Evolutionary conservation across 1,140 invertebrate species (phyloP).

Genomic region (Ylistrum balloti): DNA sequence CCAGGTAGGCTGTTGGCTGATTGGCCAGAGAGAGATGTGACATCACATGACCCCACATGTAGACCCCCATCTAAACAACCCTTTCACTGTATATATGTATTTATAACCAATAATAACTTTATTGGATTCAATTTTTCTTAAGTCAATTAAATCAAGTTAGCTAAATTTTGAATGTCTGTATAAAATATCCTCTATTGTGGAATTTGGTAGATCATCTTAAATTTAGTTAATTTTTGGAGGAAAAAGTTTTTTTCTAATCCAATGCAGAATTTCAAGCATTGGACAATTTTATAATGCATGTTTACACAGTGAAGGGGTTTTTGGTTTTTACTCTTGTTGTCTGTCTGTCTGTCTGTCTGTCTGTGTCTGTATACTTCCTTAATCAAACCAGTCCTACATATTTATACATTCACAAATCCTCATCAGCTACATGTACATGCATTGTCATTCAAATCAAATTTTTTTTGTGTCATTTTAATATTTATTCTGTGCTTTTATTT

Average conservation of each 20-base stretch:
- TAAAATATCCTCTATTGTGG: too few species aligned
- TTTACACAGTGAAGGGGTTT: background rate
- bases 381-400: background rate
- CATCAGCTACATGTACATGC: background rate
- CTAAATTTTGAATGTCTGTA: too few species aligned
- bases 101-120: too few species aligned
- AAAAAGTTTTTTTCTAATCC: too few species aligned
- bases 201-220: too few species aligned
- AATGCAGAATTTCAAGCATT: too few species aligned
- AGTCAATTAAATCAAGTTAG: too few species aligned
- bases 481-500: background rate
- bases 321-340: background rate
- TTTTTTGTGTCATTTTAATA: background rate
- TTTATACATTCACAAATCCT: background rate
- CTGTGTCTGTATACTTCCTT: background rate
- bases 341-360: background rate
- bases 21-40: background rate
- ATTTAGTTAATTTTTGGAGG: too few species aligned
- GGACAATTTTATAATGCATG: too few species aligned
- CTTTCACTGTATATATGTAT: conserved; percentile 9
- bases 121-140: too few species aligned
- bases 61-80: background rate
- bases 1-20: conserved; percentile 23
- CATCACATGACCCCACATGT: background rate
- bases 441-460: background rate